Evolutionary conservation across 2,888 invertebrate species (phyloP), one percentile per base, ranked within the genome.

Genomic region (Chaitophorus viminalis): DNA sequence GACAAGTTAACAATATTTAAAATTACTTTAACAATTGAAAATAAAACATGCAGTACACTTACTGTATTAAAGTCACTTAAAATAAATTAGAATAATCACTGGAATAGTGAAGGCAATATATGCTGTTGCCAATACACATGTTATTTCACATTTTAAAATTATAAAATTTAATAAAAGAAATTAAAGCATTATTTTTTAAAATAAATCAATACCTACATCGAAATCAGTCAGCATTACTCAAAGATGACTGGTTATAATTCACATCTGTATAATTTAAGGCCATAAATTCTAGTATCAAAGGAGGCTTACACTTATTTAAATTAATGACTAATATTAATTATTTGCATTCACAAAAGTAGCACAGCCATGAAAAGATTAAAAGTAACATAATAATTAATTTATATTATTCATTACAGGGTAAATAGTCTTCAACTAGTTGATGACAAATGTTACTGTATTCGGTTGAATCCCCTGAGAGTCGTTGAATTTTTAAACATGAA

Each of bases 371-470:
- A 72, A 87, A 87, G 72, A 81, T 87, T 74, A 81, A 81, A 81
- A 87, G 65, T 87, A 87, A 87, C 75, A 65, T 87, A 60, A 39
- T 78, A n/a, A 78, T 70, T 78, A 70, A 78, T 68, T n/a, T 65
- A 60, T 68, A 86, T 87, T 65, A 87, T 81, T 87, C 46, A 6
- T 87, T 87, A 81, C 74, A 81, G 39, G 87, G 81, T 87, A 81
- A 86, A 86, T 86, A 86, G 79, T 60, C 79, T 75, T 87, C 74
- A 89, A 97, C 96, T 90, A 97, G 92, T 92, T 97, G 96, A 91
- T 96, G 95, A 91, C 97, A 97, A 72, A 97, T 93, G 91, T 96
- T 96, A 89, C 96, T 96, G 91, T 97, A 97, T 91, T 96, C 96
- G 90, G 95, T 93, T 91, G 96, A 96, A 92, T 97, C 97, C 9